Evolutionary conservation across 2,797 vertebrate species (phyloP), one percentile per base, ranked within the genome.

Genomic region (Chrysocyon brachyurus): DNA sequence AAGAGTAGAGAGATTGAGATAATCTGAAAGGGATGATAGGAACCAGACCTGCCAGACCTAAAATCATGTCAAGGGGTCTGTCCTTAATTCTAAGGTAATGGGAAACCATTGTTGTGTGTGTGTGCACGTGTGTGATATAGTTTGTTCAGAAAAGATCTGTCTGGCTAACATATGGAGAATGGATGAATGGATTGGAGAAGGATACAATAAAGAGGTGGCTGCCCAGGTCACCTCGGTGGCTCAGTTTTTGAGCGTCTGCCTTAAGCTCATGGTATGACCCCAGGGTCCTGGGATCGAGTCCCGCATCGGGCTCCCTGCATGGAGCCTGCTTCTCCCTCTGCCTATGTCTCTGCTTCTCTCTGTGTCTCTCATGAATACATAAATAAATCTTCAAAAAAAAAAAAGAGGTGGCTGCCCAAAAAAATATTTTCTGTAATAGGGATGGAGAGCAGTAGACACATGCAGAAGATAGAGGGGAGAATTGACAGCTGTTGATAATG

Each of bases 1-100:
- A 75, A 84, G 63, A 19, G 3, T 66, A 24, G n/a, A 91, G 59
- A 93, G 33, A 64, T 12, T 17, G 36, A 95, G 28, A 36, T 40
- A 19, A 49, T 73, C 31, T 36, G 49, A 94, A 95, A 86, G 49
- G 36, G n/a, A 87, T 73, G 19, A 21, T 33, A 61, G 12, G n/a
- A 16, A 40, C 46, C n/a, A 52, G 26, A 57, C 6, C 12, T 79
- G 49, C n/a, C 52, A 68, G 57, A 33, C n/a, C 14, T 54, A 46
- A 73, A 78, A 33, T 68, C 59, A 68, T 19, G 6, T n/a, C 61
- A 77, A 64, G 31, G 19, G n/a, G 16, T n/a, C 46, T 91, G 12
- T 85, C 33, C n/a, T 70, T 83, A 75, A 91, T 68, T 82, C 83
- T 70, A 83, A 93, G 10, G 33, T 52, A 89, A 46, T 56, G 72